Base-by-base conservation (phyloP, 2,888 invertebrate genomes). In the Branchellion lobata region DNA sequence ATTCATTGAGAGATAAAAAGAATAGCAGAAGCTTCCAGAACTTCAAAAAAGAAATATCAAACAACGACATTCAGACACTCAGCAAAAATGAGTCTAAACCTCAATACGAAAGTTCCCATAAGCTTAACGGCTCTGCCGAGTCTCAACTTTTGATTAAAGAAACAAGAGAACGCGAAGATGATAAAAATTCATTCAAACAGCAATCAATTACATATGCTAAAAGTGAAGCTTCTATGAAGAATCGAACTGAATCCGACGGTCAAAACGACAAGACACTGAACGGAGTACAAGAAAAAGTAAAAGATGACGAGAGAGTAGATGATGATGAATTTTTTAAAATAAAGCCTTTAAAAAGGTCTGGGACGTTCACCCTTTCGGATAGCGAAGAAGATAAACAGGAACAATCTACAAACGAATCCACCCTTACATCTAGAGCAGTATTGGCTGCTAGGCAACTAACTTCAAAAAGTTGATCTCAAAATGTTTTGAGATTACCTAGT, bases 341-440 rank as follows among this genome's bases (percentile, higher is more conserved):
- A 5, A 57, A 81, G n/a, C 77, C 61, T n/a, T n/a, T 77, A 34
- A 77, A 77, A 61, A 33, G 80, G 33, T 80, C 80, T 24, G 76
- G 76, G 65, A 80, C 80, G 11, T 80, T 80, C 31, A 80, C 80
- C 0, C 68, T 47, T 24, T 68, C 68, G 24, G 80, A 80, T 27
- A 65, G 53, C 1, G 79, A 79, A 27, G 72, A 72, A 36, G 61
- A 57, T 24, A 57, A 57, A n/a, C 61, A 57, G 61, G 5, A 8
- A 18, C 3, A 5, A 57, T 14, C 61, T 57, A 18, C 24, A 5
- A 57, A 57, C 21, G 24, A 57, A 24, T 57, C 61, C 5, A 57
- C 24, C 24, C 61, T 57, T 18, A 24, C 61, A 24, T 57, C 61
- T 24, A 57, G 61, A 57, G 61, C 61, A 18, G n/a, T 57, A n/a